Evolutionary conservation across 2,113 vertebrate species (phyloP).

Genomic region (Chinchilla lanigera): DNA sequence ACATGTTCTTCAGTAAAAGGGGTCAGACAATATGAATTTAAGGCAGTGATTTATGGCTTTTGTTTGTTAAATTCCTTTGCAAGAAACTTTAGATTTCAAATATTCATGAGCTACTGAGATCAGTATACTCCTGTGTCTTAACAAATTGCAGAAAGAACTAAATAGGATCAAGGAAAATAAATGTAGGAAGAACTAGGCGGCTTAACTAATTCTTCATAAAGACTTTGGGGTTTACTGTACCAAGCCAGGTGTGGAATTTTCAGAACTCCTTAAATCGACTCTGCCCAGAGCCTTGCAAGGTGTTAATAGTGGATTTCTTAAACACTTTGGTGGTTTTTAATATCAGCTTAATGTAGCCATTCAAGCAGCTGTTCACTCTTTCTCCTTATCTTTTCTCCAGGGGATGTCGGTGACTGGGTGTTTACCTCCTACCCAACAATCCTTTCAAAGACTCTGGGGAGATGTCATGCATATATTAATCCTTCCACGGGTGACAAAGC

Average conservation of each 20-base stretch:
- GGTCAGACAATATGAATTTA: conserved; percentile 19
- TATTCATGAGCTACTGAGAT: conserved; percentile 65
- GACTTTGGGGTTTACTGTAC: conserved; percentile 63
- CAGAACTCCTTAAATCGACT: conserved; percentile 48
- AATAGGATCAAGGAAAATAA: conserved; percentile 75
- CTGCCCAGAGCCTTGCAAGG: conserved; percentile 17
- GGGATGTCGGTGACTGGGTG: background rate
- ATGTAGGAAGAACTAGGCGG: conserved; percentile 59
- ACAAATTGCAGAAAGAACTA: conserved; percentile 65
- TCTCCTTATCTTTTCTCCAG: conserved; percentile 20
- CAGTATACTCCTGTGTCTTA: conserved; percentile 58
- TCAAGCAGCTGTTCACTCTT: conserved; percentile 33
- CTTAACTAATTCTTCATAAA: conserved; percentile 70
- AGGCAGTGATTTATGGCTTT: conserved; percentile 39
- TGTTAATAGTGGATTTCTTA: conserved; percentile 62
- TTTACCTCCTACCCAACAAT: background rate
- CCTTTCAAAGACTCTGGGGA: conserved; percentile 17
- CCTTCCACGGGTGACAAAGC: conserved; percentile 23
- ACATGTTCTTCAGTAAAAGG: conserved; percentile 8
- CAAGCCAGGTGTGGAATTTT: conserved; percentile 66
- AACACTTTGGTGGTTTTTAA: conserved; percentile 4
- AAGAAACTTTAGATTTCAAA: conserved; percentile 59
- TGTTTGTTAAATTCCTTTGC: conserved; percentile 24
- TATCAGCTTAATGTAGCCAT: conserved; percentile 33
- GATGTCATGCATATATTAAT: conserved; percentile 53